Evolutionary conservation across 2,797 vertebrate genomes (phyloP).

Genomic region (Hylomyscus alleni): DNA sequence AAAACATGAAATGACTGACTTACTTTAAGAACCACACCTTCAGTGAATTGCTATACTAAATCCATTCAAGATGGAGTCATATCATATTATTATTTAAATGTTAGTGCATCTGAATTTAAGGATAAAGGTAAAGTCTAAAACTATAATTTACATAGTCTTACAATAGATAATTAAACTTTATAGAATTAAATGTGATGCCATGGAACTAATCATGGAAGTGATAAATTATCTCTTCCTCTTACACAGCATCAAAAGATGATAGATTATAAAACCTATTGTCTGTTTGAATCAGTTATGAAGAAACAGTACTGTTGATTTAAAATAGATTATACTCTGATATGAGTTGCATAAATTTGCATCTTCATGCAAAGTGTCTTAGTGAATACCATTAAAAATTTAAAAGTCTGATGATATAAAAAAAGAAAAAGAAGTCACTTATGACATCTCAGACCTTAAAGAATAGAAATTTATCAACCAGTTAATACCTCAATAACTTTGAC

Average conservation of each 20-base stretch:
- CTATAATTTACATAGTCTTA: constrained; percentile 35
- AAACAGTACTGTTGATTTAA: constrained; percentile 4
- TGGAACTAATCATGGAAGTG: constrained; percentile 22
- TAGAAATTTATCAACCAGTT: background rate
- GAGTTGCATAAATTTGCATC: background rate
- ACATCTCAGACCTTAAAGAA: constrained; percentile 47
- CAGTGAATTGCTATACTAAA: constrained; percentile 35
- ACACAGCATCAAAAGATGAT: background rate
- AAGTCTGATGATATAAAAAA: constrained; percentile 11
- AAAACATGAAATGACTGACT: background rate
- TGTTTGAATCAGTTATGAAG: constrained; percentile 52
- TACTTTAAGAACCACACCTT: background rate
- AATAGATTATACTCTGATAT: constrained; percentile 22
- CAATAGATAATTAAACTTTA: constrained; percentile 54
- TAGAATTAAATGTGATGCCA: constrained; percentile 37
- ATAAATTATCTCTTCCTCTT: background rate
- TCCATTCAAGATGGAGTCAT: background rate
- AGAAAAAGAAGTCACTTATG: constrained; percentile 20
- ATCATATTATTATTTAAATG: constrained; percentile 35
- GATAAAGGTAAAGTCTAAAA: constrained; percentile 33
- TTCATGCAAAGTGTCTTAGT: constrained; percentile 1
- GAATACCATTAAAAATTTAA: constrained; percentile 25
- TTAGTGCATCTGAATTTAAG: constrained; percentile 49
- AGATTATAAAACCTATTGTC: background rate
- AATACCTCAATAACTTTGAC: background rate